Conservation (phyloP, 2,888 invertebrate genomes). For the Ganaspis brasiliensis region DNA sequence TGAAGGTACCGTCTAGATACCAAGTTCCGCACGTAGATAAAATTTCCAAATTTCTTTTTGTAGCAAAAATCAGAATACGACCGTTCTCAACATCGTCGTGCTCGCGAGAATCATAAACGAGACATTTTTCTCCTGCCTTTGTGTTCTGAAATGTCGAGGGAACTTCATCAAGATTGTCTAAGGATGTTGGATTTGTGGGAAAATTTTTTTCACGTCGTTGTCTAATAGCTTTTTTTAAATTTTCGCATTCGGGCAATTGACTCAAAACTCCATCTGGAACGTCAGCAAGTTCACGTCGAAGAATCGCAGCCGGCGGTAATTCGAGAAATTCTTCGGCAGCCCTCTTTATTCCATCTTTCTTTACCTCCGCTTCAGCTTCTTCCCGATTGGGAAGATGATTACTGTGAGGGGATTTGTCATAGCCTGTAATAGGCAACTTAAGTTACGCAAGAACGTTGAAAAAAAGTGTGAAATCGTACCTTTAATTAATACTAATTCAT, state of each 20-base stretch:
- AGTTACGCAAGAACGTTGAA: neutral
- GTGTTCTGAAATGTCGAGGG: neutral
- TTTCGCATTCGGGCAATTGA: neutral
- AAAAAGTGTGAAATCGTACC: neutral
- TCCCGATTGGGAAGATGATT: neutral
- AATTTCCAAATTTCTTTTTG: neutral
- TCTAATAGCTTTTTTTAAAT: slow-evolving; percentile 23
- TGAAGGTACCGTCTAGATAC: too few relatives aligned
- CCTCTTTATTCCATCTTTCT: neutral
- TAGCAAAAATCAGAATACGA: neutral
- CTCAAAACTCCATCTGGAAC: neutral
- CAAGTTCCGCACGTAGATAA: slow-evolving; percentile 50
- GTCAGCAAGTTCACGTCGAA: neutral
- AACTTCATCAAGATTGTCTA: slow-evolving; percentile 10
- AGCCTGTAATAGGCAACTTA: neutral
- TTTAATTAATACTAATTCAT: neutral
- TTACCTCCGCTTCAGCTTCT: neutral
- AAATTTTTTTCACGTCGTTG: neutral
- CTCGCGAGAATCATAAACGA: neutral
- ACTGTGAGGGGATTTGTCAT: neutral
- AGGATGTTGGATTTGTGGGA: slow-evolving; percentile 15
- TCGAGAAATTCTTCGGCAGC: neutral
- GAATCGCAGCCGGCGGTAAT: slow-evolving; percentile 44
- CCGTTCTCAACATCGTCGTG: neutral
- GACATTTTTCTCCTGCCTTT: neutral